Base-by-base conservation (phyloP, 2,888 invertebrate genomes). In the Tortricodes alternella region DNA sequence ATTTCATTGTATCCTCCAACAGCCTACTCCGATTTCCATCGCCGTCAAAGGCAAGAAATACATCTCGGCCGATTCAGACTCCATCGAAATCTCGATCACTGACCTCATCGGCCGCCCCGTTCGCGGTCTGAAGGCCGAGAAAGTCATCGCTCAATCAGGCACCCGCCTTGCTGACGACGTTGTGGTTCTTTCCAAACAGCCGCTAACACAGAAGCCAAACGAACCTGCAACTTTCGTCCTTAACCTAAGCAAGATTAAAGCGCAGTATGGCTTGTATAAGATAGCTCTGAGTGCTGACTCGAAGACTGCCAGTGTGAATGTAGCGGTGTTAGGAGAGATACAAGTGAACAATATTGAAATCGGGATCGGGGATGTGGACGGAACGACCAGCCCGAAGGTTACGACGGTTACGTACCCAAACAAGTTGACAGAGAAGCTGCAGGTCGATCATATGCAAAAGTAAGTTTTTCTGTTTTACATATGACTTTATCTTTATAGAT, bases 371-470 rank as follows among this genome's bases (percentile, higher is more conserved):
- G 98, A 99, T 79, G 94, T 96, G 3, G 98, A 99, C 81, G 97
- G 98, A 61, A 95, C 95, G 2, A 95, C 96, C 18, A 94, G 96
- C 53, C 94, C 96, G 0, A 95, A 95, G 78, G 86, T 96, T 53
- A 93, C 88, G 59, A 95, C 95, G 61, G 91, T 98, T 3, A 80
- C 89, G 0, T 94, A 94, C 75, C 96, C 96, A 1, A 92, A 93
- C 59, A 96, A 96, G 75, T 82, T 97, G 23, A 70, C 89, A 0
- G 92, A 93, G 38, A 88, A 92, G 7, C 85, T 98, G 13, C 95
- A 96, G 67, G 97, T 97, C 4, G 99, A 99, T 86, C 94, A 95
- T 65, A 95, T 97, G 69, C 98, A 99, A 82, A 97, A 96, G 89
- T 91, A 62, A 85, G 87, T 43, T 6, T 21, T 38, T 13, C 0